Evolutionary conservation across 2,888 invertebrate genomes (phyloP).

Genomic region (Cheilosia soror): DNA sequence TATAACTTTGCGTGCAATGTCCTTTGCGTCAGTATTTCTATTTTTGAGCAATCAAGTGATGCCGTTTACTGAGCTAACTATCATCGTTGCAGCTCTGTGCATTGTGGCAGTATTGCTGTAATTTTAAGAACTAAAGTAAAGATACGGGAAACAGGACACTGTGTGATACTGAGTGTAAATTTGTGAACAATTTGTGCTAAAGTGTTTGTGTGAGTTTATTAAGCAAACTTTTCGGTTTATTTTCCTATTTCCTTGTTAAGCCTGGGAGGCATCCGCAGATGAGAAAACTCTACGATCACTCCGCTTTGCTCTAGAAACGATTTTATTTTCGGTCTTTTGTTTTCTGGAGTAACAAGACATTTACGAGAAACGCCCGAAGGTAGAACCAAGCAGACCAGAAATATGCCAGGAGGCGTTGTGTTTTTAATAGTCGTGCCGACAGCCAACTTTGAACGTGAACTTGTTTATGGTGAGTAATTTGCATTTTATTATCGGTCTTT

Average conservation of each 20-base stretch:
- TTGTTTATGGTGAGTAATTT: slow-evolving; percentile 81
- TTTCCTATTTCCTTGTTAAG: slow-evolving; percentile 31
- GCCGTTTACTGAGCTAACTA: slow-evolving; percentile 30
- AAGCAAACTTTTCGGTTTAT: slow-evolving; percentile 46
- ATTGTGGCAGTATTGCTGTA: slow-evolving; percentile 26
- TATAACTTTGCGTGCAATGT: slow-evolving; percentile 15
- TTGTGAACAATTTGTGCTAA: slow-evolving; percentile 42
- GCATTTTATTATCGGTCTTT: slow-evolving; percentile 43
- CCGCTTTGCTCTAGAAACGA: slow-evolving; percentile 5
- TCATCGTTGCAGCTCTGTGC: slow-evolving; percentile 32
- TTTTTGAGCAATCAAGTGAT: slow-evolving; percentile 44
- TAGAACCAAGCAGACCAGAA: slow-evolving; percentile 37
- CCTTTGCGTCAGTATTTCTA: slow-evolving; percentile 20
- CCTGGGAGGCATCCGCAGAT: slow-evolving; percentile 20
- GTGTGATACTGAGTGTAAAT: slow-evolving; percentile 43
- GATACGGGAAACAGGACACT: slow-evolving; percentile 6
- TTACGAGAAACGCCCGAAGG: slow-evolving; percentile 22
- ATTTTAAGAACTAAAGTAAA: slow-evolving; percentile 1
- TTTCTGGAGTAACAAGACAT: slow-evolving; percentile 14
- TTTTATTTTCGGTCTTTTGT: slow-evolving; percentile 10
- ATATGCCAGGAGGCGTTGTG: slow-evolving; percentile 87
- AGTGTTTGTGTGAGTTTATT: slow-evolving; percentile 32
- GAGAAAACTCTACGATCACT: slow-evolving; percentile 32
- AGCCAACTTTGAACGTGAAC: slow-evolving; percentile 87
- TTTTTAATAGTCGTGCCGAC: slow-evolving; percentile 89